Base-by-base conservation (phyloP, 2,888 invertebrate species). In the Euzetes globulus region DNA sequence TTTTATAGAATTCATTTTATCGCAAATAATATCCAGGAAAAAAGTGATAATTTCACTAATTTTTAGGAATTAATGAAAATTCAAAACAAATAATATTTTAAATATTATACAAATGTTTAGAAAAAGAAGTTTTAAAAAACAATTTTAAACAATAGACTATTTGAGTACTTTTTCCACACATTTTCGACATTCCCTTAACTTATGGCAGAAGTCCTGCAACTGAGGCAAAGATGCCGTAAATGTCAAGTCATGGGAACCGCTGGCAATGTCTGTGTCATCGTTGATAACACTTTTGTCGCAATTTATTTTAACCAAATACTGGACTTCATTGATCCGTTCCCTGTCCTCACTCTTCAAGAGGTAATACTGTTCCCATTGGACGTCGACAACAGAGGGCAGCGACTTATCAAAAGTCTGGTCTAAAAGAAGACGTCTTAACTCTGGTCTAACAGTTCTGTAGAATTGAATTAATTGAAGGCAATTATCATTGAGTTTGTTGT, bases 131-230 rank as follows among this genome's bases (percentile, higher is more conserved):
- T n/a, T n/a, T 52, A n/a, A 52, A 52, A 11, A 52, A 13, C 7
- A 13, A 11, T 52, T n/a, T 52, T n/a, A 52, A 11, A 60, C 6
- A 60, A 60, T 60, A 25, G 33, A 63, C 17, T 63, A 63, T 63
- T 63, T 63, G 17, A 63, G 27, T 5, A 63, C 17, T 4, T 63
- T 63, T 33, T 63, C 29, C 15, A 63, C 17, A 19, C 6, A 13
- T 63, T 29, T 27, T 19, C 33, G 63, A 63, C 63, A 63, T 6
- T 63, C 63, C 17, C 63, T 5, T 15, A 63, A 17, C 25, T 63
- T 63, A 63, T 27, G 33, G 63, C 63, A 63, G 1, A 63, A 33
- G 63, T 63, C 63, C 33, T 63, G 63, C 29, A 63, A n/a, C 6
- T 63, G 29, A 17, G 63, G 63, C 17, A 63, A n/a, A 4, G 33